Conservation (phyloP, 2,113 vertebrate species). For the Epinephelus moara region DNA sequence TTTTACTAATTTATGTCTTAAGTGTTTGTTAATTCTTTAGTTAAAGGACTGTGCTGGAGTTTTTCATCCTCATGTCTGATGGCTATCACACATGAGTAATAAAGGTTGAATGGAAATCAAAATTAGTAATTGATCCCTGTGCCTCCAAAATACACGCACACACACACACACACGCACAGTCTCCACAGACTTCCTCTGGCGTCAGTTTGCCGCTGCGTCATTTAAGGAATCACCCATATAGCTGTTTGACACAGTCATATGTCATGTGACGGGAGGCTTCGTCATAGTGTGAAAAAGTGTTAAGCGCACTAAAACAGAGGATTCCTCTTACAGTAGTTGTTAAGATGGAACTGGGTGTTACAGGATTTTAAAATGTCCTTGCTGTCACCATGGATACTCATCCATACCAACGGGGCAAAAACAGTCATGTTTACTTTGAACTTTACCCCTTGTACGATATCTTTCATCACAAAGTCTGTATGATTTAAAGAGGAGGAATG, state of each 20-base stretch:
- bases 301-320: not conserved
- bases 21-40: slow-evolving; percentile 55
- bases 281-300: slow-evolving; percentile 10
- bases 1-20: slow-evolving; percentile 75
- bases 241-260: too few species aligned
- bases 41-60: slow-evolving; percentile 53
- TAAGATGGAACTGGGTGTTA: slow-evolving; percentile 23
- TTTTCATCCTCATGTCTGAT: slow-evolving; percentile 39
- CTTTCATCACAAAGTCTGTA: not conserved
- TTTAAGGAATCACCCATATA: not conserved
- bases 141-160: slow-evolving; percentile 8
- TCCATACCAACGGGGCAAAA: not conserved
- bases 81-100: slow-evolving; percentile 35
- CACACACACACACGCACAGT: not conserved
- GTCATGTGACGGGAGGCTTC: not conserved
- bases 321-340: not conserved
- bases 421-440: not conserved
- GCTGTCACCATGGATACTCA: not conserved
- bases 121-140: slow-evolving; percentile 9
- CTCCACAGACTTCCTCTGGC: slow-evolving; percentile 1
- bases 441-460: not conserved
- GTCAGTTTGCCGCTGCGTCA: not conserved
- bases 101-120: slow-evolving; percentile 19
- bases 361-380: slow-evolving; percentile 15
- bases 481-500: not conserved